Conservation (phyloP, 2,113 vertebrate species). For the Willisornis vidua region DNA sequence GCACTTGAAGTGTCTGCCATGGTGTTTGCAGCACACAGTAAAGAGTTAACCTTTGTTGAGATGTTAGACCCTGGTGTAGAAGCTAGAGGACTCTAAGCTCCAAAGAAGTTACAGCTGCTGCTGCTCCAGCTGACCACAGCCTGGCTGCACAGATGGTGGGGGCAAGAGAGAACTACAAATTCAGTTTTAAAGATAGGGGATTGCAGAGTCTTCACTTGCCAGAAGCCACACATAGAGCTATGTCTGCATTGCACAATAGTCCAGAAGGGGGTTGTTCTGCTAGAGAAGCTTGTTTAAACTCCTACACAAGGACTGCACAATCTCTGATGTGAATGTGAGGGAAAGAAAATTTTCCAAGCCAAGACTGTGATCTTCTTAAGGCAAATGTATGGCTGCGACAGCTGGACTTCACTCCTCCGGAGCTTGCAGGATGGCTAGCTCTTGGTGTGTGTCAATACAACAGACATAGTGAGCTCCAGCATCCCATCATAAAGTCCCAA, state of each 20-base stretch:
- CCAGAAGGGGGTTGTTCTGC: background rate
- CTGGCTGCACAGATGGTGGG: rapidly evolving
- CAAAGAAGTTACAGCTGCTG: background rate
- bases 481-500: background rate
- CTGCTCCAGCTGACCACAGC: background rate
- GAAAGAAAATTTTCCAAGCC: background rate
- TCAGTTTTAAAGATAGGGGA: background rate
- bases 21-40: background rate
- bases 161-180: too few relatives aligned
- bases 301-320: background rate
- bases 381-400: background rate
- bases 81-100: background rate
- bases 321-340: background rate
- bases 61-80: background rate
- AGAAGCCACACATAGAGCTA: background rate
- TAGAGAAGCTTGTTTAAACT: background rate
- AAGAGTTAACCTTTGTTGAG: background rate
- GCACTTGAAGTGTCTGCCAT: background rate
- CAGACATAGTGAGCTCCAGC: background rate
- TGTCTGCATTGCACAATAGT: background rate
- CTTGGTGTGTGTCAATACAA: background rate
- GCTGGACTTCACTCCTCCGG: background rate
- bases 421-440: background rate
- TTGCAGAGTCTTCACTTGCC: background rate
- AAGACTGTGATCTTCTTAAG: background rate